These are phyloP conservation scores for Lanistes nyassanus DNA, from an alignment of 1,140 invertebrate genomes.

Conservation along the genomic window DNA sequence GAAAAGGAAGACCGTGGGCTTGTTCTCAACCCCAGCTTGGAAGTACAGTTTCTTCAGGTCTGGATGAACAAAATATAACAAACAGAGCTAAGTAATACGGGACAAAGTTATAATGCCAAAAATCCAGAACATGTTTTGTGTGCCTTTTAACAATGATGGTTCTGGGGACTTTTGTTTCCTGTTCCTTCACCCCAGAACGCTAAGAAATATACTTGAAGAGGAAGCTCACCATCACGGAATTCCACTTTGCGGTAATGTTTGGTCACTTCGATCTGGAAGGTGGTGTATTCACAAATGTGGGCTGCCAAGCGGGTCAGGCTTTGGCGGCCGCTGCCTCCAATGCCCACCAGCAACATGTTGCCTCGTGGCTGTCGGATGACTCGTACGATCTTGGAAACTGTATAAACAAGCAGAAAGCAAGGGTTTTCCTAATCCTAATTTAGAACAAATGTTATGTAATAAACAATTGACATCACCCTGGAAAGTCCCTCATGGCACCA, in stretches of 20 bases:
- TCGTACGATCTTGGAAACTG: slow-evolving; percentile 80
- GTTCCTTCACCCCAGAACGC: neutral
- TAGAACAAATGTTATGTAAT: neutral
- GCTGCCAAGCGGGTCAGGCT: slow-evolving; percentile 64
- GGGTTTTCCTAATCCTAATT: neutral
- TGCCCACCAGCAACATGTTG: slow-evolving; percentile 84
- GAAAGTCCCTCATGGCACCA: neutral
- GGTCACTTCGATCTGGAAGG: slow-evolving; percentile 82
- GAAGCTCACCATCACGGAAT: slow-evolving; percentile 76
- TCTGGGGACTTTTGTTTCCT: neutral
- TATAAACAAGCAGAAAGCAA: slow-evolving; percentile 28
- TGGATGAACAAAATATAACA: slow-evolving; percentile 25
- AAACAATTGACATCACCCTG: neutral
- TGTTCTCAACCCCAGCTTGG: slow-evolving; percentile 78
- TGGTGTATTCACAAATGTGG: slow-evolving; percentile 77
- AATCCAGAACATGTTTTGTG: neutral
- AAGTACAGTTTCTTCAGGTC: slow-evolving; percentile 83
- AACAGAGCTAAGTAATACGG: neutral
- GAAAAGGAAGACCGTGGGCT: slow-evolving; percentile 82
- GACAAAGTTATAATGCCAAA: neutral
- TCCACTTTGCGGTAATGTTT: slow-evolving; percentile 80
- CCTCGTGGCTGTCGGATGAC: slow-evolving; percentile 85
- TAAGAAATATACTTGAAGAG: neutral
- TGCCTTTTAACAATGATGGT: neutral
- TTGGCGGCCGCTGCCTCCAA: slow-evolving; percentile 72